Conservation (phyloP, 2,797 vertebrate species). For the Craterocephalus amniculus region DNA sequence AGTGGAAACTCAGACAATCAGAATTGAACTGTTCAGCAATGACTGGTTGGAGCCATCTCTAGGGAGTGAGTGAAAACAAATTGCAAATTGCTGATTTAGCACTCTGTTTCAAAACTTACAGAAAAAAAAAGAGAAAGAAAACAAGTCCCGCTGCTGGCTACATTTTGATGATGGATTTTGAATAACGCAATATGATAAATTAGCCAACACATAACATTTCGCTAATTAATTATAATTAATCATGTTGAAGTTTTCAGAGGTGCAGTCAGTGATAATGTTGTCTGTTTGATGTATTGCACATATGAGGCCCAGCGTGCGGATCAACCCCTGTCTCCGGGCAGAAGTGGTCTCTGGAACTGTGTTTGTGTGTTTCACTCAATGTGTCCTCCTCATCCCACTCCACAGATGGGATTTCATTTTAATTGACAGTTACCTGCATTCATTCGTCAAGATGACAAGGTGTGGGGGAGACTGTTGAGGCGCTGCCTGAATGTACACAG, state of each 20-base stretch:
- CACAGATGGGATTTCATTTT: constrained; percentile 80
- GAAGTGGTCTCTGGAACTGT: constrained; percentile 57
- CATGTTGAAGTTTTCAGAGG: constrained; percentile 78
- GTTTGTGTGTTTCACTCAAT: constrained; percentile 50
- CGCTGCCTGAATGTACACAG: constrained; percentile 43
- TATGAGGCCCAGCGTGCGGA: constrained; percentile 69
- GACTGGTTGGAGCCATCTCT: constrained; percentile 59
- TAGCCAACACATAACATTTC: constrained; percentile 73
- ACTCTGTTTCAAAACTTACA: constrained; percentile 46
- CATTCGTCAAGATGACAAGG: constrained; percentile 79
- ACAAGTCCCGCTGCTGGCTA: constrained; percentile 62
- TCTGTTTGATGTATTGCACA: constrained; percentile 80
- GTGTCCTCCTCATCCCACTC: constrained; percentile 70
- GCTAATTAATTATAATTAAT: constrained; percentile 85
- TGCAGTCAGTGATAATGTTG: constrained; percentile 77
- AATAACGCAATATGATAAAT: constrained; percentile 84
- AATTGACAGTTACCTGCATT: constrained; percentile 82
- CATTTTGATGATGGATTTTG: constrained; percentile 78
- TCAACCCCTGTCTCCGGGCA: constrained; percentile 69
- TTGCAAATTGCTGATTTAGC: constrained; percentile 73
- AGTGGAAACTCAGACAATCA: constrained; percentile 46
- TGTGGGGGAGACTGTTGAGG: constrained; percentile 39
- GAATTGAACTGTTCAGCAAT: constrained; percentile 69
- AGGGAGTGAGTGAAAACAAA: constrained; percentile 60
- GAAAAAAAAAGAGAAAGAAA: constrained; percentile 19